Evolutionary conservation across 1,140 invertebrate genomes (phyloP), one percentile per base, ranked within the genome.

Genomic region (Pseudomyrmex concolor): DNA sequence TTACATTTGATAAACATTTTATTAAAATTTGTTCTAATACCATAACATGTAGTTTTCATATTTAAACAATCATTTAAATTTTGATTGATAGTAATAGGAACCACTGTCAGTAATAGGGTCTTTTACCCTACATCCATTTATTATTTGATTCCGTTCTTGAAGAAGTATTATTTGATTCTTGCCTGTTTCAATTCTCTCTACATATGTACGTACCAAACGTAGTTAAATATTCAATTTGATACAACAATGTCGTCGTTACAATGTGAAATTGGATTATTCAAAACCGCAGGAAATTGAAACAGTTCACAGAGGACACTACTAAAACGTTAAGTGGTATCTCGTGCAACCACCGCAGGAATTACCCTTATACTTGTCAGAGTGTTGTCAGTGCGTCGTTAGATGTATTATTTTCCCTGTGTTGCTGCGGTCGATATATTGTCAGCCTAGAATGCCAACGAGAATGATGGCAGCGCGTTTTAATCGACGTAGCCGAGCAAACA

Each of bases 381-480:
- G 34, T 67, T 77, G 51, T 78, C 63, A 57, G 15, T 57, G 13
- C 19, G 9, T 78, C 22, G 76, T 78, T 70, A 57, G 54, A 70
- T 25, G 57, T 43, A 68, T 55, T 45, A 68, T 78, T 78, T 55
- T 34, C 51, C 15, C 51, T 34, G 43, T 51, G 12, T n/a, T 70
- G 64, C 50, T 77, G 74, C 17, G 76, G 51, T 70, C 51, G 51
- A 43, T 55, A 34, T 34, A 48, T 78, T 78, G 63, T 78, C 34
- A 54, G 43, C 15, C 76, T 34, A 34, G 34, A 13, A 19, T 59
- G 54, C 43, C 12, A 10, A 34, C 13, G 25, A 17, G 12, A 19
- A 77, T 68, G 64, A 78, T 45, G 63, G 43, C 51, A 45, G 66
- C 15, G 76, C 12, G 43, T 22, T 80, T 80, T 80, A 80, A 80